Evolutionary conservation across 2,888 invertebrate species (phyloP).

Genomic region (Alviniconcha strummeri): DNA sequence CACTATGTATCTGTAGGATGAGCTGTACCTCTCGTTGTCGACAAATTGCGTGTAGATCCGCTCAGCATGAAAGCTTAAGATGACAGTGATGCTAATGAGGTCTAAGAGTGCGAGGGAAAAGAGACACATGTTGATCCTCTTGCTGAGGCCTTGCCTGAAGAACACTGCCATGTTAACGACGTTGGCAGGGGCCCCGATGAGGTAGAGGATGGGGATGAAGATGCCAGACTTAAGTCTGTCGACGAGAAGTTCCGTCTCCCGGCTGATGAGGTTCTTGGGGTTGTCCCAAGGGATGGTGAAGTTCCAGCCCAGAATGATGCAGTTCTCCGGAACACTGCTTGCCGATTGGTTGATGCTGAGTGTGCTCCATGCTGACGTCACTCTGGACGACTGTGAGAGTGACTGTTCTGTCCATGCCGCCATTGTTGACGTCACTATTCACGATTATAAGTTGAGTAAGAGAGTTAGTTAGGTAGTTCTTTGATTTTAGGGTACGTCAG

Average conservation of each 20-base stretch:
- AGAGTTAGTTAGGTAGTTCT: too few relatives aligned
- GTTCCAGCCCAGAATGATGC: neutral
- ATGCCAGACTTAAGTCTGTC: neutral
- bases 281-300: slow-evolving; percentile 2
- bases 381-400: too few relatives aligned
- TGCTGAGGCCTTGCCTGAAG: slow-evolving; percentile 8
- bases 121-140: slow-evolving; percentile 7
- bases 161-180: slow-evolving; percentile 14
- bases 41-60: neutral
- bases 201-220: neutral
- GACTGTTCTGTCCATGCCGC: too few relatives aligned
- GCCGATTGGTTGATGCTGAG: neutral
- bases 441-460: too few relatives aligned
- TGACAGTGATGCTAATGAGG: neutral
- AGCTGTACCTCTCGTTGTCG: neutral
- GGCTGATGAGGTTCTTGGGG: slow-evolving; percentile 9
- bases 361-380: neutral
- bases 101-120: neutral
- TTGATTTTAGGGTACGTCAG: too few relatives aligned
- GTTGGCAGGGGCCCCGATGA: slow-evolving; percentile 6
- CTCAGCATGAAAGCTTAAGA: neutral
- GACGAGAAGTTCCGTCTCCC: neutral
- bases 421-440: too few relatives aligned
- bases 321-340: neutral
- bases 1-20: neutral